These are phyloP conservation scores for Pan paniscus DNA, from an alignment of 2,113 vertebrate species.

Conservation along the genomic window DNA sequence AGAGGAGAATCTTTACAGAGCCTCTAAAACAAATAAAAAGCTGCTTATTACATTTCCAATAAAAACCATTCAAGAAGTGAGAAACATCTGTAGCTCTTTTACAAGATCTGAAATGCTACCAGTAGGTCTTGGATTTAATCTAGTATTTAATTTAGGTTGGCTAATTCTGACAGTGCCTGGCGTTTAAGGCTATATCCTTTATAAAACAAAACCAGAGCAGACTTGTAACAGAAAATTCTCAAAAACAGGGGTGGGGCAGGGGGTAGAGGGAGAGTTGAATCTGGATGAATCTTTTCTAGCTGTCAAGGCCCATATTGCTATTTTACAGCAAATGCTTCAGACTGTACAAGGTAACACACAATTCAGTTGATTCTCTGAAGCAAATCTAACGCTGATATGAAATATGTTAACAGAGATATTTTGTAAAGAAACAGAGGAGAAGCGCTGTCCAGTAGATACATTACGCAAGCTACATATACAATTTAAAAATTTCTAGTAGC, in stretches of 20 bases:
- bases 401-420: no score
- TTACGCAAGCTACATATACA: no score
- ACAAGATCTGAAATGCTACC: background rate
- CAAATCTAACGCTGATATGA: no score
- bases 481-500: no score
- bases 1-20: background rate
- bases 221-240: background rate
- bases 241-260: background rate
- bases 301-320: no score
- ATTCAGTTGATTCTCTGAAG: no score
- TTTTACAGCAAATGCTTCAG: no score
- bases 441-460: no score
- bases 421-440: no score
- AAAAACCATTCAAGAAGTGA: background rate
- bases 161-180: background rate
- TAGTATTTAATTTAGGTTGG: background rate
- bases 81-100: background rate
- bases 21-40: conserved; percentile 3
- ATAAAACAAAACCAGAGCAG: background rate
- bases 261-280: no score
- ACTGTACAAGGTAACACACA: no score
- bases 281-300: no score
- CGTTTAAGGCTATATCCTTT: background rate
- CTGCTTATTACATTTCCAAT: background rate
- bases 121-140: background rate